phyloP scores from a whole-genome alignment of 2,113 vertebrate species.

The Puma concolor region DNA sequence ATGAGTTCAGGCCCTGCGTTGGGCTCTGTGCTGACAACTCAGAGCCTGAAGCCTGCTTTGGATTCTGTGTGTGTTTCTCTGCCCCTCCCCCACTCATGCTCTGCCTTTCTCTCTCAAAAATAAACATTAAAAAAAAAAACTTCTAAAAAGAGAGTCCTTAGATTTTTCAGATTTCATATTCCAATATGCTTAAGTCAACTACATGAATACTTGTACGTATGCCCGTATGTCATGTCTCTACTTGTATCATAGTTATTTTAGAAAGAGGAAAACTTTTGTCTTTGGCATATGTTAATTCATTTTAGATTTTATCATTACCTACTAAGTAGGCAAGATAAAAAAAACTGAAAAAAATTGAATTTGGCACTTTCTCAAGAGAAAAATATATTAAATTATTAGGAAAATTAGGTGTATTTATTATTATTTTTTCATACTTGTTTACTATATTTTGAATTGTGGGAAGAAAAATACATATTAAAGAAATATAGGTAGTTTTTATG shows the following conservation, averaged over 20 bases:
- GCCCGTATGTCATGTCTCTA: no score
- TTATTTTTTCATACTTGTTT: background rate
- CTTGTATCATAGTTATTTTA: background rate
- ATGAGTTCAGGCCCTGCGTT: no score
- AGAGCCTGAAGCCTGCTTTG: no score
- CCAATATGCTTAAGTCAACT: conserved; percentile 16
- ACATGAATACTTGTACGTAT: background rate
- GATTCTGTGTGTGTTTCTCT: no score
- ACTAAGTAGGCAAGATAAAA: background rate
- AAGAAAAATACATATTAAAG: background rate
- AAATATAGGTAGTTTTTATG: background rate
- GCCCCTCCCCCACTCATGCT: no score
- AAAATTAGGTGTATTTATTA: background rate
- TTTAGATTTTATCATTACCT: background rate
- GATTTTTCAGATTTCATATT: background rate
- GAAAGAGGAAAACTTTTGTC: background rate
- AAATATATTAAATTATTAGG: background rate
- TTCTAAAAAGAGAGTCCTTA: no score
- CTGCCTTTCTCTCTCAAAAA: no score
- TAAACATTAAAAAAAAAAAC: no score
- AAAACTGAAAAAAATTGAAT: background rate
- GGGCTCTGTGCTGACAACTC: no score
- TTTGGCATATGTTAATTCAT: background rate
- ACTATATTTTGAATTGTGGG: background rate
- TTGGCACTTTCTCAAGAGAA: background rate